phyloP scores from a whole-genome alignment of 2,113 vertebrate species.

The Turnix velox region DNA sequence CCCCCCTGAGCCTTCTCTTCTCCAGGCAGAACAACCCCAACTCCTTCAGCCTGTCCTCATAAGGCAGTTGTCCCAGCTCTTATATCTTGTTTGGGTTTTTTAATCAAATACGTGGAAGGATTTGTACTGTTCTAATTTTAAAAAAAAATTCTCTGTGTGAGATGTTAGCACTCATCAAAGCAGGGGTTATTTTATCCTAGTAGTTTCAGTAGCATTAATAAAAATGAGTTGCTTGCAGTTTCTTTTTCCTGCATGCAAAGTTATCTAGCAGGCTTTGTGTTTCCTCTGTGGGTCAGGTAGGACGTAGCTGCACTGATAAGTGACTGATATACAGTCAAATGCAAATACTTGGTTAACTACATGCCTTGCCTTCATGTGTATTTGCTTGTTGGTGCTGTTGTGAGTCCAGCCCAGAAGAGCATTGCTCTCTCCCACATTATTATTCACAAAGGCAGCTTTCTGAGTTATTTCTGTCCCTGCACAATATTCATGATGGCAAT shows the following conservation, averaged over 20 bases:
- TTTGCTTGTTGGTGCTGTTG: slow-evolving; percentile 46
- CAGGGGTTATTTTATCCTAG: background rate
- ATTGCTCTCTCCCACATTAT: slow-evolving; percentile 71
- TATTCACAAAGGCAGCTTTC: slow-evolving; percentile 77
- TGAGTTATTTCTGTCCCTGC: slow-evolving; percentile 78
- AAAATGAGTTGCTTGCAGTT: background rate
- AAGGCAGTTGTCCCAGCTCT: no score
- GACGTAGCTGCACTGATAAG: slow-evolving; percentile 41
- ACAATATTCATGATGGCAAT: slow-evolving; percentile 84
- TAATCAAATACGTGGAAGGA: background rate
- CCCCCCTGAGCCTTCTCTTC: no score
- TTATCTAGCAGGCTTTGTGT: slow-evolving; percentile 8
- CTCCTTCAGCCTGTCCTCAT: no score
- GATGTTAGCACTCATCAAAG: background rate
- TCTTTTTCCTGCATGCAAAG: background rate
- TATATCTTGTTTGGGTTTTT: background rate
- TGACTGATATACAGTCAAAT: slow-evolving; percentile 53
- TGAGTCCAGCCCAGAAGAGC: slow-evolving; percentile 62
- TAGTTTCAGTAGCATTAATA: background rate
- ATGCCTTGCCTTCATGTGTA: slow-evolving; percentile 37
- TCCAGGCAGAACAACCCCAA: no score
- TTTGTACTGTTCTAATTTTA: background rate
- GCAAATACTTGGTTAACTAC: slow-evolving; percentile 59
- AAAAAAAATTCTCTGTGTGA: background rate
- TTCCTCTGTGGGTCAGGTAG: background rate